These are phyloP conservation scores for Eudemis profundana DNA, from an alignment of 2,888 invertebrate genomes.

Conservation along the genomic window DNA sequence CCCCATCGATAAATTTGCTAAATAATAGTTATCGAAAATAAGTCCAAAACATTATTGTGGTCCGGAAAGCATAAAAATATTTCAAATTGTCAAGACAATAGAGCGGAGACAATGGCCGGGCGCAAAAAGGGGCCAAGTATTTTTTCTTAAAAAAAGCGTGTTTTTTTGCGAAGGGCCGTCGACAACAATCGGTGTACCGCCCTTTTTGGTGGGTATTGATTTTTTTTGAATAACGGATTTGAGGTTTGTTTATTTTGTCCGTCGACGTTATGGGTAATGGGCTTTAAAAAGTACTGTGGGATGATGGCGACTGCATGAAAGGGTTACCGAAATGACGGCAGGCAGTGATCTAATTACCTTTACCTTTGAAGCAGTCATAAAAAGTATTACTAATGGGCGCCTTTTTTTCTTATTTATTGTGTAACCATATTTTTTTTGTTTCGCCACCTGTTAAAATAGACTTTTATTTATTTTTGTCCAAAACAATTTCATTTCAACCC, in stretches of 20 bases:
- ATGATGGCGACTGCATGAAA: conserved; percentile 35
- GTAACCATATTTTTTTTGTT: background rate
- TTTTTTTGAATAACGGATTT: conserved; percentile 77
- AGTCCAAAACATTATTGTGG: conserved; percentile 80
- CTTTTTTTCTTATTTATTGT: background rate
- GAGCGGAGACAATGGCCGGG: conserved; percentile 78
- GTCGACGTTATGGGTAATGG: conserved; percentile 69
- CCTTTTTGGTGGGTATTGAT: conserved; percentile 61
- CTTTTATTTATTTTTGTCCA: background rate
- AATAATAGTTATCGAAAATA: conserved; percentile 84
- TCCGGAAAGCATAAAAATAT: conserved; percentile 84
- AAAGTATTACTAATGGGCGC: conserved; percentile 6
- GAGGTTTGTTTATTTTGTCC: conserved; percentile 78
- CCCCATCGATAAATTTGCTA: conserved; percentile 77
- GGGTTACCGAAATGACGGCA: conserved; percentile 29
- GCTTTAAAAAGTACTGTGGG: conserved; percentile 59
- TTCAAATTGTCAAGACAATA: conserved; percentile 83
- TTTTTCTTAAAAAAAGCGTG: conserved; percentile 67
- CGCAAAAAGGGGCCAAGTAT: conserved; percentile 75
- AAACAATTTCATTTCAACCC: background rate
- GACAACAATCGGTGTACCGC: conserved; percentile 78
- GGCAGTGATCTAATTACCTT: conserved; percentile 41
- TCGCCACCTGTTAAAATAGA: background rate
- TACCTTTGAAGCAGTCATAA: conserved; percentile 15
- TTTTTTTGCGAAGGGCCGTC: conserved; percentile 76